Evolutionary conservation across 2,797 vertebrate species (phyloP).

Genomic region (Oceanodroma leucorhoa): DNA sequence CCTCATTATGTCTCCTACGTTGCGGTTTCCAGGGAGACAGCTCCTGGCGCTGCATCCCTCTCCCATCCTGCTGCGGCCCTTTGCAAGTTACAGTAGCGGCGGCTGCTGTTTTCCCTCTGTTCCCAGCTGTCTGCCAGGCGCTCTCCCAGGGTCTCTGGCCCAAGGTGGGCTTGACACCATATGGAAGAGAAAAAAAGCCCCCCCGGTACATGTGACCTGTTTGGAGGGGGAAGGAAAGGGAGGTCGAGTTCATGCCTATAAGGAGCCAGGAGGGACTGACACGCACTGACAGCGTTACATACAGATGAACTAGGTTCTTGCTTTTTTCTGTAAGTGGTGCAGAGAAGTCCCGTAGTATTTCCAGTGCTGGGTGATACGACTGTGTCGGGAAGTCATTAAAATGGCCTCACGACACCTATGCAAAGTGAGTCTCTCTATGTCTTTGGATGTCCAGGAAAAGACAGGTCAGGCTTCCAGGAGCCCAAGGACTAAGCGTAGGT

Average conservation of each 20-base stretch:
- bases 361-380: accelerated
- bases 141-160: constrained; percentile 67
- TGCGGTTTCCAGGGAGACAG: constrained; percentile 75
- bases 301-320: accelerated
- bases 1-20: constrained; percentile 29
- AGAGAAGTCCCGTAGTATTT: not conserved
- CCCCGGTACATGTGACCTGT: constrained; percentile 42
- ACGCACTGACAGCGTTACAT: accelerated
- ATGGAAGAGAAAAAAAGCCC: constrained; percentile 78
- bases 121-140: constrained; percentile 87
- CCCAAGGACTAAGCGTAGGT: not conserved
- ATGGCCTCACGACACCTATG: accelerated
- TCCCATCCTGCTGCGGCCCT: constrained; percentile 50
- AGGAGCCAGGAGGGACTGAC: not conserved
- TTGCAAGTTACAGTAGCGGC: constrained; percentile 60
- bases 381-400: not conserved
- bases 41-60: constrained; percentile 8
- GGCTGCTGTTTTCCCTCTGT: constrained; percentile 68
- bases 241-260: not conserved
- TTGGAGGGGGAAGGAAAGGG: not conserved
- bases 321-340: accelerated
- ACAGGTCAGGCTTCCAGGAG: not conserved
- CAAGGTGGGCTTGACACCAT: constrained; percentile 75
- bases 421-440: not conserved
- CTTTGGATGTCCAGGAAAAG: not conserved